These are phyloP conservation scores for Bufo gargarizans DNA, from an alignment of 2,113 vertebrate genomes.

Conservation along the genomic window DNA sequence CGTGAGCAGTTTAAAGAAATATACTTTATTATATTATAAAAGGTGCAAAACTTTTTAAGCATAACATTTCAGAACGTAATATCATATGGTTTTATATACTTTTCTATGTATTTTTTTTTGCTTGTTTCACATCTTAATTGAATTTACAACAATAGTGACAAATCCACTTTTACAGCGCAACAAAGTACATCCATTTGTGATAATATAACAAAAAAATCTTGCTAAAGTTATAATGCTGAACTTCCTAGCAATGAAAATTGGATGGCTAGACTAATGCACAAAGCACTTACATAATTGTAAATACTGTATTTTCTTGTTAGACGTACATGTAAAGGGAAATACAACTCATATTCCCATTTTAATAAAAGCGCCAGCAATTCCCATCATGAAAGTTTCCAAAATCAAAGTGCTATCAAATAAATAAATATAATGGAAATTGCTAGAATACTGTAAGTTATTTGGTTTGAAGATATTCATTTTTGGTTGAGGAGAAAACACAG, in stretches of 20 bases:
- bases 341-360: conserved; percentile 38
- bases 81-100: conserved; percentile 54
- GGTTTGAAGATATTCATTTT: conserved; percentile 31
- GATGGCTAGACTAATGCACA: conserved; percentile 44
- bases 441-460: conserved; percentile 39
- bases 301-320: conserved; percentile 44
- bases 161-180: conserved; percentile 56
- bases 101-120: conserved; percentile 55
- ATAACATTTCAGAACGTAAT: conserved; percentile 58
- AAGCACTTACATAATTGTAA: conserved; percentile 44
- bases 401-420: conserved; percentile 31
- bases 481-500: conserved; percentile 7
- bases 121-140: conserved; percentile 54
- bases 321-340: conserved; percentile 48
- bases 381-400: conserved; percentile 18
- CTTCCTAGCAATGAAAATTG: conserved; percentile 33
- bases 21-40: conserved; percentile 69
- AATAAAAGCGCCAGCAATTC: conserved; percentile 25
- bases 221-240: conserved; percentile 38
- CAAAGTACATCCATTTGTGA: conserved; percentile 59
- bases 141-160: conserved; percentile 58
- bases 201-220: conserved; percentile 45
- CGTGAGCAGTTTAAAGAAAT: conserved; percentile 63
- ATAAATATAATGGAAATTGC: conserved; percentile 43
- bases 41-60: conserved; percentile 62